These are phyloP conservation scores for Scytalopus superciliaris DNA, from an alignment of 2,113 vertebrate species.

Conservation along the genomic window DNA sequence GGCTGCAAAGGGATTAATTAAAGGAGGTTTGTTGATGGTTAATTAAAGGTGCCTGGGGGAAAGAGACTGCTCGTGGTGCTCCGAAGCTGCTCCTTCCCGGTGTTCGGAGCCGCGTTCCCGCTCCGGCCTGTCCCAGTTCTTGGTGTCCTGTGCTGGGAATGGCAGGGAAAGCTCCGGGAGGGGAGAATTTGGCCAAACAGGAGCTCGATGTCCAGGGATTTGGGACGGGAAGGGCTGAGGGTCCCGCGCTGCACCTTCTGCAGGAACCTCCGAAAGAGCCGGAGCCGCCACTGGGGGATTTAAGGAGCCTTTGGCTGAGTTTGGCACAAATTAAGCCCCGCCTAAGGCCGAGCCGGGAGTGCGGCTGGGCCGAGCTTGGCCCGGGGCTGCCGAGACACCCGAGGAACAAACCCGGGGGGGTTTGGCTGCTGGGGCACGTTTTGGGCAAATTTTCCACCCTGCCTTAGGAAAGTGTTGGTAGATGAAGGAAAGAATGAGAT, in stretches of 20 bases:
- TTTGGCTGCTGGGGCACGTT: too few species aligned
- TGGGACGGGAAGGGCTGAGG: too few species aligned
- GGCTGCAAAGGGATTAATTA: background rate
- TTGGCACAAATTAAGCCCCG: accelerated
- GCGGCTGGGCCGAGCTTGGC: background rate
- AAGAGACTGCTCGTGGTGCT: background rate
- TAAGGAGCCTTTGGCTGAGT: background rate
- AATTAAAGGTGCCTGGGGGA: background rate
- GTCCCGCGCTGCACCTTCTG: too few species aligned
- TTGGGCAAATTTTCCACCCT: background rate
- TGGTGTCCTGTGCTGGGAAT: too few species aligned
- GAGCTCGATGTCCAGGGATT: too few species aligned
- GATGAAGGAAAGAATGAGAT: background rate
- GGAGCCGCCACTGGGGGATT: background rate
- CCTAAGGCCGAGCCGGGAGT: background rate
- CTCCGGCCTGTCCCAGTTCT: too few species aligned
- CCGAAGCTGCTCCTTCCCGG: background rate
- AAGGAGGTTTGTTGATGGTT: accelerated
- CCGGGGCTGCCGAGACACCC: accelerated
- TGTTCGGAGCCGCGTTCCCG: accelerated
- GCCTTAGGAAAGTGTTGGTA: background rate
- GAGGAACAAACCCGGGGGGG: background rate
- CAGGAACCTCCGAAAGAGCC: too few species aligned
- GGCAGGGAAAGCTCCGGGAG: too few species aligned
- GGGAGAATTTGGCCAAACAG: too few species aligned